Percentiles rank a stretch among this genome's conserved stretches.
These are phyloP conservation scores for Ophion ventricosus DNA, from an alignment of 2,888 invertebrate genomes.

Conservation along the genomic window DNA sequence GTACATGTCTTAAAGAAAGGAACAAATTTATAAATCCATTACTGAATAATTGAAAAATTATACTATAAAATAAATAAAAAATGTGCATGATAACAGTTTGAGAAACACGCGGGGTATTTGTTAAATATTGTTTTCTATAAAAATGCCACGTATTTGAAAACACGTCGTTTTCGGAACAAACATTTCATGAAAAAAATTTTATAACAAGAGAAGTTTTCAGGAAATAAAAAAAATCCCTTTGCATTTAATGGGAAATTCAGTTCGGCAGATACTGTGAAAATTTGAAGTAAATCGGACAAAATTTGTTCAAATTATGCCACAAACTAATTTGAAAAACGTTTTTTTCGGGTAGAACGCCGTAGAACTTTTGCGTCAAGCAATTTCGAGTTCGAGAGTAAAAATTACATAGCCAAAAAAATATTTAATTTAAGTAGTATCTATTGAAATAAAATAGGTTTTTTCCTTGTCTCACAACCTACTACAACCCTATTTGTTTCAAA, in stretches of 20 bases:
- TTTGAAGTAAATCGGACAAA: background rate
- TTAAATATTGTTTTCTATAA: background rate
- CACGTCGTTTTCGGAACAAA: background rate
- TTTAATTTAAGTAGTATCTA: too few species aligned
- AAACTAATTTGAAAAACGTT: background rate
- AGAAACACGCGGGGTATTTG: background rate
- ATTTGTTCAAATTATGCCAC: background rate
- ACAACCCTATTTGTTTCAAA: too few species aligned
- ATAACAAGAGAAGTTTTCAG: background rate
- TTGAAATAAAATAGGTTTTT: too few species aligned
- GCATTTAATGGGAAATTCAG: background rate
- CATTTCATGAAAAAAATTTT: background rate
- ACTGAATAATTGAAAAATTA: background rate
- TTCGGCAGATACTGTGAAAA: background rate
- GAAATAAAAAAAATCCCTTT: background rate
- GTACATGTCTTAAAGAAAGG: background rate
- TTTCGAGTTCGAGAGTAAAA: too few species aligned
- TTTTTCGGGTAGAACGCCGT: background rate
- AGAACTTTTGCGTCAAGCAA: too few species aligned
- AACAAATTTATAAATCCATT: background rate
- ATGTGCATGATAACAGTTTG: background rate
- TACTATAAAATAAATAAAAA: background rate
- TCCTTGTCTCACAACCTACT: too few species aligned
- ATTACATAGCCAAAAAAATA: too few species aligned
- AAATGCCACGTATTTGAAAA: background rate